These are phyloP conservation scores for Syngnathus scovelli DNA, from an alignment of 2,113 vertebrate species.

Conservation along the genomic window DNA sequence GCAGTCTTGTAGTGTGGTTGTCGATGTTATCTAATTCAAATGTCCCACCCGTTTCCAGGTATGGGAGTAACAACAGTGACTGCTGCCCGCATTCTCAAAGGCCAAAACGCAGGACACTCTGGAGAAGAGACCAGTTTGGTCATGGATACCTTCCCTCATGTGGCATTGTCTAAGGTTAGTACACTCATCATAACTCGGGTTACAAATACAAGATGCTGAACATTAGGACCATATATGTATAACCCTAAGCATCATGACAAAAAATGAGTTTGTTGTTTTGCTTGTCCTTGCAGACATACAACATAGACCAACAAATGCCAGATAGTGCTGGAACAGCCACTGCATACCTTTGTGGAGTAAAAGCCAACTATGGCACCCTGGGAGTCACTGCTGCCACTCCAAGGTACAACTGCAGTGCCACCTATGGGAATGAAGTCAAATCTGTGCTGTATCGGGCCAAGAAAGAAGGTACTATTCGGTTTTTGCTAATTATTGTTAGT, in stretches of 20 bases:
- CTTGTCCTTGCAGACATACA: constrained; percentile 66
- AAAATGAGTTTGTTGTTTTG: background rate
- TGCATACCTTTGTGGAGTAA: constrained; percentile 76
- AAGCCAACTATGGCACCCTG: constrained; percentile 76
- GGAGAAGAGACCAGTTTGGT: constrained; percentile 72
- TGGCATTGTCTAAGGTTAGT: constrained; percentile 75
- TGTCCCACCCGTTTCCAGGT: constrained; percentile 57
- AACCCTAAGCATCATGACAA: background rate
- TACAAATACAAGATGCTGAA: background rate
- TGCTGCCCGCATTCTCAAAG: constrained; percentile 75
- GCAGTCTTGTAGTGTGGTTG: constrained; percentile 4
- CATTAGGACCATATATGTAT: too few species aligned
- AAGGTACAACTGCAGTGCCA: constrained; percentile 48
- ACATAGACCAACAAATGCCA: constrained; percentile 76
- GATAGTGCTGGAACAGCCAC: constrained; percentile 78
- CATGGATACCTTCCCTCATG: constrained; percentile 75
- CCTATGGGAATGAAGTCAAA: constrained; percentile 65
- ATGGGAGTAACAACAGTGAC: constrained; percentile 78
- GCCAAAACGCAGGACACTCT: constrained; percentile 58
- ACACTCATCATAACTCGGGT: constrained; percentile 6
- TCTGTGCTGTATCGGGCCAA: constrained; percentile 73
- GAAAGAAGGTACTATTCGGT: constrained; percentile 56
- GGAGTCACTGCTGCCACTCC: constrained; percentile 66
- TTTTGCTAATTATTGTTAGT: background rate
- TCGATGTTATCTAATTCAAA: constrained; percentile 21